Conservation (phyloP, 2,113 vertebrate genomes). For the Fregata magnificens region DNA sequence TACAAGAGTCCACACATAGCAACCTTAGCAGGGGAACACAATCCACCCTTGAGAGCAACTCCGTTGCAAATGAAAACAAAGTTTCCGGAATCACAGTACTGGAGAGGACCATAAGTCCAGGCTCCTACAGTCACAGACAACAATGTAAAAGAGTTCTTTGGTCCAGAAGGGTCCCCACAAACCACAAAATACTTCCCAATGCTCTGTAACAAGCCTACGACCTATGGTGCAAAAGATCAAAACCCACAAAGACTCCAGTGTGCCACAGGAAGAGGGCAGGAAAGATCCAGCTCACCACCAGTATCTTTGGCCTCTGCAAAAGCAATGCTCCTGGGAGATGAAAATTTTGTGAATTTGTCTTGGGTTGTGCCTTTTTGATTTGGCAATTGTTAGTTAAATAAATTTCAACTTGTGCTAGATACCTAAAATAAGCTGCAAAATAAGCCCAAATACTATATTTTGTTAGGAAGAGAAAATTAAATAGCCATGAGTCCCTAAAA, state of each 20-base stretch:
- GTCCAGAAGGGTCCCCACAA: background rate
- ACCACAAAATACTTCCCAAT: constrained; percentile 34
- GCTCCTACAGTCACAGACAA: background rate
- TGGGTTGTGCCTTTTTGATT: background rate
- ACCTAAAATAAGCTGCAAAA: background rate
- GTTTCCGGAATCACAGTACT: background rate
- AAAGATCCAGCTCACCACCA: background rate
- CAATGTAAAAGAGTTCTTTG: background rate
- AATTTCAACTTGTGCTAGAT: background rate
- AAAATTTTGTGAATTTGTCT: background rate
- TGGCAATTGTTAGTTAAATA: background rate
- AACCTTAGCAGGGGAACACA: background rate
- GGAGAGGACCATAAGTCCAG: background rate
- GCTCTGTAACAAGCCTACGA: background rate
- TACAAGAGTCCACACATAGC: background rate
- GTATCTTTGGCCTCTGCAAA: background rate
- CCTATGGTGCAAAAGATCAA: background rate
- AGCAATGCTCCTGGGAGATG: background rate
- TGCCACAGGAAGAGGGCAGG: background rate
- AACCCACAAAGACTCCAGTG: background rate
- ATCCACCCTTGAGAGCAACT: background rate
- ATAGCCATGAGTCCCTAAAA: background rate
- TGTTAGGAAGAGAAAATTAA: background rate
- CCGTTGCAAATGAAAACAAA: background rate
- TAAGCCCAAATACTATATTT: background rate